phyloP scores from a whole-genome alignment of 2,797 vertebrate species.

The Fistularia tabacaria region DNA sequence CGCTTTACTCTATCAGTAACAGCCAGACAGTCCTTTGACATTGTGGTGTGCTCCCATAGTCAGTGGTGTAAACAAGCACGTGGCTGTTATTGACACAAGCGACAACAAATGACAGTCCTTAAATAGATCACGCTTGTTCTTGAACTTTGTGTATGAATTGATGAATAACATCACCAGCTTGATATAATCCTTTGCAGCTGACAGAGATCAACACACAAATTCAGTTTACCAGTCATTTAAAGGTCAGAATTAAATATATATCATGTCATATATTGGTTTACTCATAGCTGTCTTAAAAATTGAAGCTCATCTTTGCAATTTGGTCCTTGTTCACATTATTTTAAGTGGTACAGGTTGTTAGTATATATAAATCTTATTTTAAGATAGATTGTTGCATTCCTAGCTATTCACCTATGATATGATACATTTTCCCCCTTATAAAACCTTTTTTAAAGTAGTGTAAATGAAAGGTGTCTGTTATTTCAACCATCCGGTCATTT shows the following conservation, averaged over 20 bases:
- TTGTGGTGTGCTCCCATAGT: conserved; percentile 2
- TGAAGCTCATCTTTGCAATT: no score
- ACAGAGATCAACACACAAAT: no score
- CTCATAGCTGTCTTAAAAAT: no score
- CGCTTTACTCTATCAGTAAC: conserved; percentile 31
- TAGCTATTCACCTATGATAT: conserved; percentile 21
- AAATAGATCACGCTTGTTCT: background rate
- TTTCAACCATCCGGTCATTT: no score
- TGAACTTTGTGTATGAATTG: no score
- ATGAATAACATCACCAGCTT: no score
- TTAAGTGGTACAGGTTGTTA: no score
- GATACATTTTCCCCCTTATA: conserved; percentile 31
- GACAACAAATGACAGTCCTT: background rate
- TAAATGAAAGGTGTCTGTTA: background rate
- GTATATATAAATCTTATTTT: conserved; percentile 8
- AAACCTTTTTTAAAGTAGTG: conserved; percentile 9
- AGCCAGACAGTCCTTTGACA: background rate
- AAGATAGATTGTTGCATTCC: conserved; percentile 14
- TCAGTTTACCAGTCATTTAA: no score
- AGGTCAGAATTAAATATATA: no score
- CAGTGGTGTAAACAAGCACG: conserved; percentile 10
- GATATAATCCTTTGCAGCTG: no score
- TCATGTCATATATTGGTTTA: no score
- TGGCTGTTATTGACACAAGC: conserved; percentile 4
- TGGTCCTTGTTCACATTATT: no score